Conservation (phyloP, 2,888 invertebrate genomes). For the Oscheius sp. region DNA sequence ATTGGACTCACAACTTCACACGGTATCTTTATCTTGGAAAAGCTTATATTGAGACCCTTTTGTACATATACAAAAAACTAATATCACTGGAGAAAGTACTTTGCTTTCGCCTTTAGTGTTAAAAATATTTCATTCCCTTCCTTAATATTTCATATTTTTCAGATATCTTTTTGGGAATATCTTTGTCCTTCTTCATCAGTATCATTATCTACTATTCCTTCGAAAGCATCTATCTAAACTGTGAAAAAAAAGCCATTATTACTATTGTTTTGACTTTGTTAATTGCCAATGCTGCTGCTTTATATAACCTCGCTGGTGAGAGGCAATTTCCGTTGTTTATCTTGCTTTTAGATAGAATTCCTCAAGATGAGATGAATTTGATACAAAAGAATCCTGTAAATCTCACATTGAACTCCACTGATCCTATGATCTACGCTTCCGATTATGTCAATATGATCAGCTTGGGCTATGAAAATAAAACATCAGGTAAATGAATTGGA, state of each 20-base stretch:
- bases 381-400: not conserved
- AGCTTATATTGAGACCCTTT: too few species aligned
- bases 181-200: not conserved
- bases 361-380: too few species aligned
- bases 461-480: constrained; percentile 8
- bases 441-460: not conserved
- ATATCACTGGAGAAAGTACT: too few species aligned
- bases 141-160: not conserved
- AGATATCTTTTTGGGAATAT: not conserved
- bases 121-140: too few species aligned
- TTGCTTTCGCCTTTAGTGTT: too few species aligned
- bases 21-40: too few species aligned
- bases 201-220: not conserved
- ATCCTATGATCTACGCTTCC: not conserved
- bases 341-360: not conserved
- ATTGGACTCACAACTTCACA: not conserved
- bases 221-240: not conserved
- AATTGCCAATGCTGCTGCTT: not conserved
- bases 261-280: not conserved
- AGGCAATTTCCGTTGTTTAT: not conserved
- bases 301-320: not conserved
- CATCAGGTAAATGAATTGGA: not conserved
- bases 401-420: not conserved
- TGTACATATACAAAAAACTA: too few species aligned
- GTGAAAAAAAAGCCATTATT: not conserved